phyloP scores from a whole-genome alignment of 2,888 invertebrate species.

The Thyatira batis region DNA sequence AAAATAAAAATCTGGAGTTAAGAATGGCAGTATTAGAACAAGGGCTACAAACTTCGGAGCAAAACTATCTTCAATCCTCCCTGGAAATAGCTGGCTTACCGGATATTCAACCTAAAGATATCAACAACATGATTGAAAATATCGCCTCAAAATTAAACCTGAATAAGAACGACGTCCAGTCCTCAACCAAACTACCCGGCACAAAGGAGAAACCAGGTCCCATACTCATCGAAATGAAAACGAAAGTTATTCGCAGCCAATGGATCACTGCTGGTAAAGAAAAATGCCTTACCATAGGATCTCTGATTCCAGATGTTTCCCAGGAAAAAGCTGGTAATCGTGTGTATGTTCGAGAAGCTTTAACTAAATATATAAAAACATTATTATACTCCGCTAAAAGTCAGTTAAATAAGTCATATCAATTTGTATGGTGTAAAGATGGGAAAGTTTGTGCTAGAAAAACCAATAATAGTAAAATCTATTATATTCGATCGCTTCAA shows the following conservation, averaged over 20 bases:
- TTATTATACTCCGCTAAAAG: conserved; percentile 20
- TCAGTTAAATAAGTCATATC: conserved; percentile 10
- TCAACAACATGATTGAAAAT: conserved; percentile 6
- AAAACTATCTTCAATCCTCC: conserved; percentile 11
- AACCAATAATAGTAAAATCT: conserved; percentile 15
- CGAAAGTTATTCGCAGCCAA: conserved; percentile 12
- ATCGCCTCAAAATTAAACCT: conserved; percentile 19
- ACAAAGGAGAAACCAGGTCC: conserved; percentile 20
- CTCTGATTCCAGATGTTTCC: conserved; percentile 13
- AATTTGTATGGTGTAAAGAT: conserved; percentile 26
- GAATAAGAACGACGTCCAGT: conserved; percentile 9
- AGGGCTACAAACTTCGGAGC: conserved; percentile 19
- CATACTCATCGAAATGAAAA: too few species aligned
- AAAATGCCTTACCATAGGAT: conserved; percentile 20
- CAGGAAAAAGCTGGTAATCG: conserved; percentile 15
- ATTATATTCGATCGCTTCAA: too few species aligned
- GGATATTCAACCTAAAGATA: neutral
- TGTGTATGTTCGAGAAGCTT: conserved; percentile 21
- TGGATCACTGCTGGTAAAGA: conserved; percentile 25
- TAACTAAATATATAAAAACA: conserved; percentile 23
- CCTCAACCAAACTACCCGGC: conserved; percentile 11
- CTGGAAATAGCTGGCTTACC: conserved; percentile 17
- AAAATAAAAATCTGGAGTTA: too few species aligned
- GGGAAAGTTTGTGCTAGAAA: conserved; percentile 23
- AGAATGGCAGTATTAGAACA: conserved; percentile 15